Base-by-base conservation (phyloP, 2,888 invertebrate genomes). In the Petrolisthes manimaculis region DNA sequence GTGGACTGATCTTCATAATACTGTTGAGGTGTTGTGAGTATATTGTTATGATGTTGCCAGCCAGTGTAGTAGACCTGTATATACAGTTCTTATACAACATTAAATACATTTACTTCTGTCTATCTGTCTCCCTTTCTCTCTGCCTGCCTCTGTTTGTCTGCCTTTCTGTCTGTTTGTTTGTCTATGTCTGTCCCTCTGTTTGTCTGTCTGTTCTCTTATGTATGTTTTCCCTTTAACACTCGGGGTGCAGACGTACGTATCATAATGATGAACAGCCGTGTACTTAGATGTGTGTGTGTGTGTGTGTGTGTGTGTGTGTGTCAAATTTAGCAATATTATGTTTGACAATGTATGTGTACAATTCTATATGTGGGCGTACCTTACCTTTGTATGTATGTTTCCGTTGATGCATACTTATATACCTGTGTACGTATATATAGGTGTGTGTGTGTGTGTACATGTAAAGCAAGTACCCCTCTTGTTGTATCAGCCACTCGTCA, bases 371-470 rank as follows among this genome's bases (percentile, higher is more conserved):
- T n/a, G n/a, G n/a, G n/a, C n/a, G n/a, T n/a, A n/a, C 9, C n/a
- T 8, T 71, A 71, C 5, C 12, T 18, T 18, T 71, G 71, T 12
- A 71, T 12, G 14, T 6, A 53, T 53, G 77, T 77, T 5, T 77
- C 37, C 18, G n/a, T 6, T 24, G 5, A 53, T 77, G 77, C 37
- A 53, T 18, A 51, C 37, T 12, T 12, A 5, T 12, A 51, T 9
- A 51, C 37, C 5, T 77, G 77, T 77, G 37, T 53, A 51, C 18
- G 14, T 77, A 51, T 24, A 5, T 9, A 18, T 77, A 18, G 18
- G 77, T 77, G 77, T 77, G 77, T 77, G 77, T 77, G 77, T 77
- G 77, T 77, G 77, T 77, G 77, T 77, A 51, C 37, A 51, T 77
- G 77, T 77, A n/a, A n/a, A n/a, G n/a, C n/a, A n/a, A n/a, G n/a